Percentiles rank a stretch among this genome's conserved stretches.
Evolutionary conservation across 1,140 invertebrate species (phyloP).

Genomic region (Nymphalis io): DNA sequence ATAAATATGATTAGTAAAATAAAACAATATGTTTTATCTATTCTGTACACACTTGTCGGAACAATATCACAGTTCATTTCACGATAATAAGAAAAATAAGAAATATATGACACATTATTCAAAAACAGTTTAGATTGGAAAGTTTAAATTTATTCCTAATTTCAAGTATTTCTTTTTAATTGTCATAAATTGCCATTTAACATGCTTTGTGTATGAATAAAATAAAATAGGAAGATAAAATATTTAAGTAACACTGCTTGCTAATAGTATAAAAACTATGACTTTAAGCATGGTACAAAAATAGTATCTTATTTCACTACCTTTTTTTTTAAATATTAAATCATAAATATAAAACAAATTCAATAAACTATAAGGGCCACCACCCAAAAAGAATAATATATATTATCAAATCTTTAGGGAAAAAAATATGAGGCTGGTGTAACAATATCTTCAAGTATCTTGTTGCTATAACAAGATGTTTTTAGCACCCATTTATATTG

Average conservation of each 20-base stretch:
- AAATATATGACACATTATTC: too few species aligned
- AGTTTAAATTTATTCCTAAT: neutral
- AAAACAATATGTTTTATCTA: neutral
- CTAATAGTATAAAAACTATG: slow-evolving; percentile 20
- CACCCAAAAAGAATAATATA: slow-evolving; percentile 13
- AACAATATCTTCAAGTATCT: neutral
- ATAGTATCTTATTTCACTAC: slow-evolving; percentile 33
- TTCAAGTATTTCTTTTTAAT: neutral
- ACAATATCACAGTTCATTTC: slow-evolving; percentile 23
- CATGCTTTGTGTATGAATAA: neutral
- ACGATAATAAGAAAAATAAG: neutral
- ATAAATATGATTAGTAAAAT: neutral
- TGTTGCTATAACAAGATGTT: neutral
- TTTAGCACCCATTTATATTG: neutral
- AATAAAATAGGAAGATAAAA: neutral
- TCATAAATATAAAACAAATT: slow-evolving; percentile 23
- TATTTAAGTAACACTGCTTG: neutral
- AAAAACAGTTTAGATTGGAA: neutral
- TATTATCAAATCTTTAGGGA: slow-evolving; percentile 12
- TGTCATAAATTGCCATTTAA: neutral
- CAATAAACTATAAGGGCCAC: slow-evolving; percentile 10
- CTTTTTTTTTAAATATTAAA: slow-evolving; percentile 23
- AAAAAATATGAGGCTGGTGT: neutral
- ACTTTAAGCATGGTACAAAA: slow-evolving; percentile 25
- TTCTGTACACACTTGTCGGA: neutral